phyloP scores from a whole-genome alignment of 2,888 invertebrate genomes.

The Tipula vernalis region DNA sequence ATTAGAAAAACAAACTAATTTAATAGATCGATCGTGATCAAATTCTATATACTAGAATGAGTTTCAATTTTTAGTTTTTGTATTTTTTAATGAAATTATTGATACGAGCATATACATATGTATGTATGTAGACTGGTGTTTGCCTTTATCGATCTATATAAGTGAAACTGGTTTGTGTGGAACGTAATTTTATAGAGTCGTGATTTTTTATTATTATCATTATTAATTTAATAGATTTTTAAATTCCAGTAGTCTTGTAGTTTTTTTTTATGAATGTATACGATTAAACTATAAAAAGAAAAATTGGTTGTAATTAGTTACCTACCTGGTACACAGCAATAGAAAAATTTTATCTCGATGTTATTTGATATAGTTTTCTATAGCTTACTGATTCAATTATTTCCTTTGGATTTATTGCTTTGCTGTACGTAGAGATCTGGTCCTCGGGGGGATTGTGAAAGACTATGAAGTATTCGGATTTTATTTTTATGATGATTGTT shows the following conservation, averaged over 20 bases:
- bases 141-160: not conserved
- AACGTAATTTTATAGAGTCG: not conserved
- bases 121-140: not conserved
- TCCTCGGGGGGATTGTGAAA: too few species aligned
- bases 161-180: not conserved
- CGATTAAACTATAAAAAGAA: not conserved
- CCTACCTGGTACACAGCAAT: not conserved
- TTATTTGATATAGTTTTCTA: not conserved
- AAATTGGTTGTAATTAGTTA: not conserved
- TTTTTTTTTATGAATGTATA: not conserved
- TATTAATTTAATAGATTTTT: not conserved
- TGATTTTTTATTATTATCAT: not conserved
- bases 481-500: too few species aligned
- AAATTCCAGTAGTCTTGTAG: not conserved
- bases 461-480: too few species aligned
- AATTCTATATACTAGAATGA: not conserved
- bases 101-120: not conserved
- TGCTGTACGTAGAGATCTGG: too few species aligned
- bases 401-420: too few species aligned
- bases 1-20: not conserved
- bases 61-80: not conserved
- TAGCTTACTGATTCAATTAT: too few species aligned
- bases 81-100: not conserved
- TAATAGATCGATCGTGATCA: constrained; percentile 1
- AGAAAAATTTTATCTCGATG: not conserved